Evolutionary conservation across 1,140 invertebrate species (phyloP).

Genomic region (Danaus melanippus): DNA sequence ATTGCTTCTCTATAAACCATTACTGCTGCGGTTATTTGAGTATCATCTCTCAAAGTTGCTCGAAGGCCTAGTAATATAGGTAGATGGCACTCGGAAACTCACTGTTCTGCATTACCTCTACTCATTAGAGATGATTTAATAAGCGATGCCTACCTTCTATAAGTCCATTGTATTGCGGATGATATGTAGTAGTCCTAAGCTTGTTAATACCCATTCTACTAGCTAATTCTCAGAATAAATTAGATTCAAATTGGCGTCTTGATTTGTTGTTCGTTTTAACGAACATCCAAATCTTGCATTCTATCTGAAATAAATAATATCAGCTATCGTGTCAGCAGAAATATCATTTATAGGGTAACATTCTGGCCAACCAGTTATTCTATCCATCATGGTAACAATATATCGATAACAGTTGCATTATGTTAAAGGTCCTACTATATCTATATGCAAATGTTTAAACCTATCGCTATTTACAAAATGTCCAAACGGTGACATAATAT

Average conservation of each 20-base stretch:
- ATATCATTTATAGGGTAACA: slow-evolving; percentile 11
- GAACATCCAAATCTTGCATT: slow-evolving; percentile 50
- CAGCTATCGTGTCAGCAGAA: too few relatives aligned
- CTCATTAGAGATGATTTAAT: slow-evolving; percentile 10
- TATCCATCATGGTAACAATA: slow-evolving; percentile 10
- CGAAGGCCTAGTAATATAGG: slow-evolving; percentile 8
- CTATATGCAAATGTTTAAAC: too few relatives aligned
- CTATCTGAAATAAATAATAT: slow-evolving; percentile 30
- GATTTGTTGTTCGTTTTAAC: slow-evolving; percentile 49
- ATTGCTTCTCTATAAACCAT: slow-evolving; percentile 12
- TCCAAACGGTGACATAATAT: too few relatives aligned
- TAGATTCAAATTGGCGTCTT: slow-evolving; percentile 53
- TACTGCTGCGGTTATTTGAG: slow-evolving; percentile 10
- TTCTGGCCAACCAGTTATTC: slow-evolving; percentile 8
- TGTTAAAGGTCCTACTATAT: too few relatives aligned
- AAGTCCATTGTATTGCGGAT: slow-evolving; percentile 36
- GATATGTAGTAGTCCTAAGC: slow-evolving; percentile 39
- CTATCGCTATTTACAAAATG: too few relatives aligned
- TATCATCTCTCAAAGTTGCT: slow-evolving; percentile 8
- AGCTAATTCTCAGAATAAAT: slow-evolving; percentile 25
- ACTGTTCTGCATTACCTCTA: slow-evolving; percentile 3
- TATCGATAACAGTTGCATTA: too few relatives aligned
- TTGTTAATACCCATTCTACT: slow-evolving; percentile 19
- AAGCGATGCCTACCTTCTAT: slow-evolving; percentile 38
- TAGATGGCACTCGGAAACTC: slow-evolving; percentile 11